A percentile compares a stretch with the other conserved stretches of the same genome.
These are phyloP conservation scores for Microtus oregoni DNA, from an alignment of 2,113 vertebrate species.

Conservation along the genomic window DNA sequence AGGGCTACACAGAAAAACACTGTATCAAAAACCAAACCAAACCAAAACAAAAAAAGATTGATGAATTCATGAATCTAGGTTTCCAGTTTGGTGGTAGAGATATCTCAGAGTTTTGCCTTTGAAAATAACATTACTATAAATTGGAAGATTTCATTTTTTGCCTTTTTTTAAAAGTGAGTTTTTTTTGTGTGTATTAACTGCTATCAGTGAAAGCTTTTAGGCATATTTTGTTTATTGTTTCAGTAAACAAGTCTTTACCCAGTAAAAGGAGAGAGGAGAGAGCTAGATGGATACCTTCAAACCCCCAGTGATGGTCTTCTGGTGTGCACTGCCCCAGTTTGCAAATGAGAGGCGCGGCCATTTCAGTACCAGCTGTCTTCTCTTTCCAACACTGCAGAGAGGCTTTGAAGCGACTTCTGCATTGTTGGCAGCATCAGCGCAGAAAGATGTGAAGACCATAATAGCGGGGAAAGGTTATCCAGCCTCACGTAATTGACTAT, in stretches of 20 bases:
- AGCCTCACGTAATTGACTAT: slow-evolving; percentile 59
- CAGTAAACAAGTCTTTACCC: slow-evolving; percentile 65
- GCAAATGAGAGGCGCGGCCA: slow-evolving; percentile 76
- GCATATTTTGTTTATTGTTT: not conserved
- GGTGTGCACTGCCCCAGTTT: slow-evolving; percentile 63
- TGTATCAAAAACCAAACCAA: too few species aligned
- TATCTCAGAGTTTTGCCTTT: not conserved
- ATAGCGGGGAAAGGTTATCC: slow-evolving; percentile 76
- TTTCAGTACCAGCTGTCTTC: slow-evolving; percentile 70
- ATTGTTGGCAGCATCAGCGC: slow-evolving; percentile 70
- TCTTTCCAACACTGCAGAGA: slow-evolving; percentile 51
- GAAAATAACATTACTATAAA: not conserved
- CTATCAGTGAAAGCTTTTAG: slow-evolving; percentile 40
- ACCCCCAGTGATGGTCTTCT: not conserved
- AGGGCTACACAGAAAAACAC: too few species aligned
- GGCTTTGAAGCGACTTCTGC: slow-evolving; percentile 79
- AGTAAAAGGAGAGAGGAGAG: slow-evolving; percentile 43
- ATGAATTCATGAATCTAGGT: not conserved
- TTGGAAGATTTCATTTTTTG: not conserved
- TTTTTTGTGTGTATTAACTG: not conserved
- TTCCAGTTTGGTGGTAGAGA: not conserved
- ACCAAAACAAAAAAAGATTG: not conserved
- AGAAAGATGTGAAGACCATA: slow-evolving; percentile 70
- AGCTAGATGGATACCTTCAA: slow-evolving; percentile 38
- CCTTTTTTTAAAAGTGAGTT: slow-evolving; percentile 63